Evolutionary conservation across 2,113 vertebrate species (phyloP).

Genomic region (Melanerpes formicivorus): DNA sequence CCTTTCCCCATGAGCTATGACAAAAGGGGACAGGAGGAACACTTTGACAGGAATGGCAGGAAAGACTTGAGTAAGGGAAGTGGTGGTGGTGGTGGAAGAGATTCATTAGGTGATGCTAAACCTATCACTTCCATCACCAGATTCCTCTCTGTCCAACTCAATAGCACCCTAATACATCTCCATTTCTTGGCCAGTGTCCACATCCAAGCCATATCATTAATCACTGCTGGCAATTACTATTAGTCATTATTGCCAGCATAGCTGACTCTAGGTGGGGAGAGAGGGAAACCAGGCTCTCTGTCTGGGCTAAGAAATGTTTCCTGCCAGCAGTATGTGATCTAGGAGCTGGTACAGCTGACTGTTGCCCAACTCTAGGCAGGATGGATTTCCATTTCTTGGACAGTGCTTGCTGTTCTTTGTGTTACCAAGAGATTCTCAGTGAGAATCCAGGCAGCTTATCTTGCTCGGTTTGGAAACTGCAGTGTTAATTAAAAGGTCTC

Average conservation of each 20-base stretch:
- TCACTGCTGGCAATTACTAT: constrained; percentile 6
- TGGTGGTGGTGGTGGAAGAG: background rate
- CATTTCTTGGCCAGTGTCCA: background rate
- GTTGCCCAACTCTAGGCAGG: rapidly evolving
- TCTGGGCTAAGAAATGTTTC: background rate
- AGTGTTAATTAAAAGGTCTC: constrained; percentile 15
- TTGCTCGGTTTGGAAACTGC: background rate
- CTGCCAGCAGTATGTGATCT: background rate
- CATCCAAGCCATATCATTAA: background rate
- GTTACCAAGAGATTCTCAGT: background rate
- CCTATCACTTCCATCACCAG: background rate
- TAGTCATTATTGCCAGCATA: background rate
- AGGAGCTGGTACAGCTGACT: background rate
- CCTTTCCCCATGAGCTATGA: background rate
- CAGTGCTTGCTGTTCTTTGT: background rate
- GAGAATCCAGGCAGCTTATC: background rate
- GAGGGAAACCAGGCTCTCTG: background rate
- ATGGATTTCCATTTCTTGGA: background rate
- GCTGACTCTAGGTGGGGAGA: background rate
- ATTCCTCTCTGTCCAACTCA: background rate
- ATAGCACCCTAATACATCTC: constrained; percentile 10
- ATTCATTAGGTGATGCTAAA: background rate
- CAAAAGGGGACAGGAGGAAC: background rate
- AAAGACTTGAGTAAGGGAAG: background rate
- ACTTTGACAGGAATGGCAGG: background rate